phyloP scores from a whole-genome alignment of 2,888 invertebrate species.

The Cerceris ruficornis region DNA sequence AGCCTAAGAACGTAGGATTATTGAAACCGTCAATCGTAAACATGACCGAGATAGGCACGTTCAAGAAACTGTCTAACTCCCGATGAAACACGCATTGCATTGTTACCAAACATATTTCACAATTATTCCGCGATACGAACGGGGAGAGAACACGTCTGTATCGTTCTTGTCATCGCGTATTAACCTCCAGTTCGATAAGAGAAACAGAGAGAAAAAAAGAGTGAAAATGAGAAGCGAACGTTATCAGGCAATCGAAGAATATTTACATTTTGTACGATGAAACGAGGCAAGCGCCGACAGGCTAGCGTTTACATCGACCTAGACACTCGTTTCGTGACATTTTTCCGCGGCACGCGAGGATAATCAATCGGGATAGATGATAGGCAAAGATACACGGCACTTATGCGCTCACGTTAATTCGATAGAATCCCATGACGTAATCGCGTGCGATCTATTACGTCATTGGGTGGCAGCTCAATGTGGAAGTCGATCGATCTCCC shows the following conservation, averaged over 20 bases:
- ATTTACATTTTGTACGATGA: slow-evolving; percentile 8
- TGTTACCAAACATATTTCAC: too few relatives aligned
- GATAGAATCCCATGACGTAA: slow-evolving; percentile 54
- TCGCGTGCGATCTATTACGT: slow-evolving; percentile 61
- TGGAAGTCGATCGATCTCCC: slow-evolving; percentile 63
- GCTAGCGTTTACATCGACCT: slow-evolving; percentile 13
- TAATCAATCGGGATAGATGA: slow-evolving; percentile 25
- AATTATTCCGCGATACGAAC: too few relatives aligned
- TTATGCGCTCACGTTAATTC: slow-evolving; percentile 49
- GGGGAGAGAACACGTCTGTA: too few relatives aligned
- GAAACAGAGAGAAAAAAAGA: background rate
- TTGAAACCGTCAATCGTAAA: too few relatives aligned
- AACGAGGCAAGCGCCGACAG: slow-evolving; percentile 10
- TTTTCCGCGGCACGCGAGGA: slow-evolving; percentile 24
- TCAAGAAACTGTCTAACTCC: too few relatives aligned
- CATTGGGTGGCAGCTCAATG: slow-evolving; percentile 54
- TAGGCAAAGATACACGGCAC: slow-evolving; percentile 15
- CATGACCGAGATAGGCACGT: too few relatives aligned
- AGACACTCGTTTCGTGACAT: slow-evolving; percentile 13
- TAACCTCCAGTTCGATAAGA: background rate
- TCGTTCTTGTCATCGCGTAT: too few relatives aligned
- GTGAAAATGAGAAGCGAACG: background rate
- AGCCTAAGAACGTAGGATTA: too few relatives aligned
- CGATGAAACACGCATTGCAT: too few relatives aligned
- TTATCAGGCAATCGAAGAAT: slow-evolving; percentile 13